Percentiles rank a stretch among this genome's conserved stretches.
Conservation (phyloP, 2,797 vertebrate species). For the Notamacropus eugenii region DNA sequence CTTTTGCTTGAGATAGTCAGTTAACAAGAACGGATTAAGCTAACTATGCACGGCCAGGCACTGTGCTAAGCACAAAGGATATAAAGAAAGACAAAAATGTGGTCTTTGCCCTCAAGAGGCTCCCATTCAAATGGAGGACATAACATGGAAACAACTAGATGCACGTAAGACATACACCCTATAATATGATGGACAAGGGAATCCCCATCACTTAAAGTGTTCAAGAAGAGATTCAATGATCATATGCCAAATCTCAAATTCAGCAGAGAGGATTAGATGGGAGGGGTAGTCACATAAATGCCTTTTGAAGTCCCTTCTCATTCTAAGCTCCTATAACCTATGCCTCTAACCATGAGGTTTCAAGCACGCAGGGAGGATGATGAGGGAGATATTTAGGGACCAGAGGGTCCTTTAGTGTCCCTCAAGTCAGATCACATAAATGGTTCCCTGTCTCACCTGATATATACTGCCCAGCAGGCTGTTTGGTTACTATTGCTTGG, state of each 20-base stretch:
- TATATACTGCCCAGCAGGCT: neutral
- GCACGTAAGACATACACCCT: neutral
- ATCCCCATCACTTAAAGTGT: neutral
- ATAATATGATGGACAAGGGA: neutral
- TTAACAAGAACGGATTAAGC: neutral
- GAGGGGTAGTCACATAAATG: neutral
- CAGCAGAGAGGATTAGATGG: neutral
- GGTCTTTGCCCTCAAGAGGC: neutral
- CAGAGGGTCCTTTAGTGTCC: neutral
- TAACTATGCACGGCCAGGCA: neutral
- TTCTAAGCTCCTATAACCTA: neutral
- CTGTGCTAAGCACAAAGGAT: neutral
- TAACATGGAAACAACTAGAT: neutral
- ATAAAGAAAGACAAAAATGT: neutral
- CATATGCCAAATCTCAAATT: neutral
- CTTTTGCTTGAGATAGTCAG: neutral
- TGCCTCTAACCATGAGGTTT: neutral
- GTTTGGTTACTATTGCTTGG: neutral
- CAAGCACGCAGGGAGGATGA: neutral
- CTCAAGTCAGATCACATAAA: neutral
- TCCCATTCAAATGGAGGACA: neutral
- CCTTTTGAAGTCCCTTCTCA: neutral
- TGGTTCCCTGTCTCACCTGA: neutral
- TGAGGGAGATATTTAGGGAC: neutral
- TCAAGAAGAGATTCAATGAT: neutral